These are phyloP conservation scores for Pelecanoides urinatrix DNA, from an alignment of 2,113 vertebrate species.

Conservation along the genomic window DNA sequence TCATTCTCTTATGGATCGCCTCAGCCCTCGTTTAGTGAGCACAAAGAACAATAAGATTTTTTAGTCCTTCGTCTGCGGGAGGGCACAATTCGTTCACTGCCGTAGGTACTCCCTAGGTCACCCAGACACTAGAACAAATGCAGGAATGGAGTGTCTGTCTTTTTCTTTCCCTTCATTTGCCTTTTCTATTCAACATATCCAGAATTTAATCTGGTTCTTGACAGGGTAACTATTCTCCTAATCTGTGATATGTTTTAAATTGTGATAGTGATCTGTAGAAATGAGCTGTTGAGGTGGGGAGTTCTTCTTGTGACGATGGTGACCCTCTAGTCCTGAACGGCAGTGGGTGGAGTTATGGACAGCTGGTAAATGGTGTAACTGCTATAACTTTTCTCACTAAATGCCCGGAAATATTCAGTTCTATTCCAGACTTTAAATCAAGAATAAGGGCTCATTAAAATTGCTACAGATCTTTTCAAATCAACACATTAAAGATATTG, in stretches of 20 bases:
- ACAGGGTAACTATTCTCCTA: background rate
- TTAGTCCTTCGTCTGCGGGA: conserved; percentile 34
- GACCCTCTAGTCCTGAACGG: background rate
- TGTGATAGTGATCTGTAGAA: background rate
- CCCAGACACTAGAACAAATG: background rate
- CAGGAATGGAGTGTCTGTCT: background rate
- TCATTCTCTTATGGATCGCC: background rate
- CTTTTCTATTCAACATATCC: background rate
- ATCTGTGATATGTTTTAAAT: background rate
- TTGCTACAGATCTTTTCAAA: background rate
- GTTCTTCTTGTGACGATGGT: background rate
- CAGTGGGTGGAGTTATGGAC: background rate
- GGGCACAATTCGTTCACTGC: background rate
- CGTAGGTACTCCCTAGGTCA: background rate
- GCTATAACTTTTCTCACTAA: background rate
- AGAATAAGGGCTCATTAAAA: background rate
- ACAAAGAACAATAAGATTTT: conserved; percentile 9
- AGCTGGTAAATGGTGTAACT: background rate
- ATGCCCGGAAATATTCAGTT: background rate
- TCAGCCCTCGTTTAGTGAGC: background rate
- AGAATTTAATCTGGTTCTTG: conserved; percentile 47
- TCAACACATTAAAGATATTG: background rate
- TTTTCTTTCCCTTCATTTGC: conserved; percentile 15
- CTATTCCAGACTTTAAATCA: background rate
- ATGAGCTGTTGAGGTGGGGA: background rate